phyloP scores from a whole-genome alignment of 1,140 invertebrate genomes.

The Drosophila leontia region DNA sequence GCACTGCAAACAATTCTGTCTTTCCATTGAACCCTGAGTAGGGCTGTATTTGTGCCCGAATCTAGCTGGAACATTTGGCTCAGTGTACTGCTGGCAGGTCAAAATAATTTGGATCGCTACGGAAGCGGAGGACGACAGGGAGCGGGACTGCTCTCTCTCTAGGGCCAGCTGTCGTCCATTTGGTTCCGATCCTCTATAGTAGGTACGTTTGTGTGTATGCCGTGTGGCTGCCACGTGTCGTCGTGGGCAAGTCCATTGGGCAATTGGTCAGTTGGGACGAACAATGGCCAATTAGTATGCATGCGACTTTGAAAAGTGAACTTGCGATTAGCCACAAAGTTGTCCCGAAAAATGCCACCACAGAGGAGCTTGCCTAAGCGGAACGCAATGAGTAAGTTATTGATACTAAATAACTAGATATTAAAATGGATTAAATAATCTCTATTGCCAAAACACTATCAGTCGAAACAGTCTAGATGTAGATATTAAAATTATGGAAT shows the following conservation, averaged over 20 bases:
- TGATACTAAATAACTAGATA: background rate
- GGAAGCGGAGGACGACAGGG: constrained; percentile 49
- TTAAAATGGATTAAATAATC: background rate
- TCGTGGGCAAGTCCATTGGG: constrained; percentile 65
- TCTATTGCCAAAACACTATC: no score
- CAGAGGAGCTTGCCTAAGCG: background rate
- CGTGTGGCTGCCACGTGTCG: constrained; percentile 80
- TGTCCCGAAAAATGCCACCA: constrained; percentile 9
- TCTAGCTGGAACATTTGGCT: constrained; percentile 13
- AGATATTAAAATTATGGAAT: no score
- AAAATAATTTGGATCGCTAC: constrained; percentile 71
- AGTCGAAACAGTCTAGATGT: no score
- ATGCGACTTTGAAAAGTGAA: constrained; percentile 73
- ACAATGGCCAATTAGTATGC: constrained; percentile 62
- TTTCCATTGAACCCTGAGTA: background rate
- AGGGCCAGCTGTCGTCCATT: constrained; percentile 62
- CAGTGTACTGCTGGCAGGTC: constrained; percentile 65
- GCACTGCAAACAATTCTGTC: constrained; percentile 36
- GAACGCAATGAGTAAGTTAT: background rate
- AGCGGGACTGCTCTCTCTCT: constrained; percentile 37
- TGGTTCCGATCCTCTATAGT: constrained; percentile 8
- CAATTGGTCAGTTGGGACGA: constrained; percentile 56
- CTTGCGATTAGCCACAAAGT: constrained; percentile 61
- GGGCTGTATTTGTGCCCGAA: background rate
- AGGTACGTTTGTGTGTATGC: constrained; percentile 21